Conservation (phyloP, 1,140 invertebrate genomes). For the Eupristina koningsbergeri region DNA sequence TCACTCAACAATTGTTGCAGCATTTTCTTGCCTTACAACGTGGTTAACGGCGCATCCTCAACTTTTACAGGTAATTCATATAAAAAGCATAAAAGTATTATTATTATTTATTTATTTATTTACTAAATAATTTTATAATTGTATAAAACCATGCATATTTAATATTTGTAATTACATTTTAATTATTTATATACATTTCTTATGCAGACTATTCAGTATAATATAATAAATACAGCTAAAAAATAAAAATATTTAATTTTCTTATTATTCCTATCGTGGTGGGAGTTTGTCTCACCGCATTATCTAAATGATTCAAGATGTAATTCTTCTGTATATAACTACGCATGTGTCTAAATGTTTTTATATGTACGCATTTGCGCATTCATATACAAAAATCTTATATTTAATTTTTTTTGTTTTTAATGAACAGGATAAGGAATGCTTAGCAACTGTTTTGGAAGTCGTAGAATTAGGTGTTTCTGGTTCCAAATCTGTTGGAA, state of each 20-base stretch:
- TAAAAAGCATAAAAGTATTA: slow-evolving; percentile 21
- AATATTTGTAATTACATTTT: not conserved
- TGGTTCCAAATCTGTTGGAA: slow-evolving; percentile 91
- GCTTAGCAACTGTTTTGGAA: slow-evolving; percentile 92
- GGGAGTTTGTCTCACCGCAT: too few species aligned
- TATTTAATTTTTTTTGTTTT: not conserved
- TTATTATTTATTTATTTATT: slow-evolving; percentile 17
- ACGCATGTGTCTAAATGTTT: too few species aligned
- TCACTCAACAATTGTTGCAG: slow-evolving; percentile 97
- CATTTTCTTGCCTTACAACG: slow-evolving; percentile 90
- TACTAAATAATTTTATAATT: too few species aligned
- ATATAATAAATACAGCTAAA: too few species aligned
- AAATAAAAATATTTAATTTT: too few species aligned
- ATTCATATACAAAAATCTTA: too few species aligned
- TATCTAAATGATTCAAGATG: too few species aligned
- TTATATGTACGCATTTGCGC: too few species aligned
- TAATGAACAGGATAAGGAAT: slow-evolving; percentile 86
- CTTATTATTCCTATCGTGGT: too few species aligned
- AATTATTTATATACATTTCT: too few species aligned
- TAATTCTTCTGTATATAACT: too few species aligned
- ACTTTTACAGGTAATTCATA: slow-evolving; percentile 77
- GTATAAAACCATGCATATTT: slow-evolving; percentile 2
- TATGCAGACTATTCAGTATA: too few species aligned
- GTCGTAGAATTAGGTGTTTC: slow-evolving; percentile 98
- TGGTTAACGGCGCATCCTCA: slow-evolving; percentile 94